These are phyloP conservation scores for Polietes domitor DNA, from an alignment of 2,888 invertebrate genomes.

Conservation along the genomic window DNA sequence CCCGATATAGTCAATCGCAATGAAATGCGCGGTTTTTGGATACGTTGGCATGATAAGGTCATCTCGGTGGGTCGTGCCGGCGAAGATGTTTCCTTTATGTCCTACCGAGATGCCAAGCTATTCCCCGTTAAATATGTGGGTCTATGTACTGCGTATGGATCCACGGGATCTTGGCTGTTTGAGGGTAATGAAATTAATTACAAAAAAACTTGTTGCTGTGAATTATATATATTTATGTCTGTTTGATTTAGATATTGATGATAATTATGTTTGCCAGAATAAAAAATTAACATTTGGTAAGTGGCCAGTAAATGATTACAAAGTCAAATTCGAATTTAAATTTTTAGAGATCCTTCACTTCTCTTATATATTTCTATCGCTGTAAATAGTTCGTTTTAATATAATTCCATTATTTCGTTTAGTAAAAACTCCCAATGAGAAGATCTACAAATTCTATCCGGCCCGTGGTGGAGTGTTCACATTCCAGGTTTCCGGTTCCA, in stretches of 20 bases:
- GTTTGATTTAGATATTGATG: too few relatives aligned
- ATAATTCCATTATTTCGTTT: too few relatives aligned
- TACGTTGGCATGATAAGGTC: conserved; percentile 87
- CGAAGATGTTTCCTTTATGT: conserved; percentile 87
- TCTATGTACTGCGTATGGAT: conserved; percentile 93
- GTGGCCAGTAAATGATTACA: too few relatives aligned
- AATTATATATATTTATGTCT: too few relatives aligned
- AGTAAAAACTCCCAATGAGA: neutral
- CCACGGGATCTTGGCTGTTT: conserved; percentile 86
- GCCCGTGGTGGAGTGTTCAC: conserved; percentile 81
- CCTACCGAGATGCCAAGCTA: conserved; percentile 86
- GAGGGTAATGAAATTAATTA: too few relatives aligned
- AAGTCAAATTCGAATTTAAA: too few relatives aligned
- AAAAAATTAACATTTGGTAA: too few relatives aligned
- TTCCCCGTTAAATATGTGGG: conserved; percentile 88
- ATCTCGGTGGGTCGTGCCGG: conserved; percentile 88
- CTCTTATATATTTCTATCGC: too few relatives aligned
- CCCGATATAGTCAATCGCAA: conserved; percentile 86
- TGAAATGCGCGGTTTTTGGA: conserved; percentile 92
- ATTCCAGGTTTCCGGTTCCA: conserved; percentile 88
- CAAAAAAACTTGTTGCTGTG: too few relatives aligned
- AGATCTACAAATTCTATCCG: neutral
- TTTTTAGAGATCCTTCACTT: too few relatives aligned
- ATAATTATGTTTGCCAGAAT: too few relatives aligned
- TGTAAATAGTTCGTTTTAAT: too few relatives aligned